Conservation (phyloP, 2,888 invertebrate species). For the Drosophila nigricruria region DNA sequence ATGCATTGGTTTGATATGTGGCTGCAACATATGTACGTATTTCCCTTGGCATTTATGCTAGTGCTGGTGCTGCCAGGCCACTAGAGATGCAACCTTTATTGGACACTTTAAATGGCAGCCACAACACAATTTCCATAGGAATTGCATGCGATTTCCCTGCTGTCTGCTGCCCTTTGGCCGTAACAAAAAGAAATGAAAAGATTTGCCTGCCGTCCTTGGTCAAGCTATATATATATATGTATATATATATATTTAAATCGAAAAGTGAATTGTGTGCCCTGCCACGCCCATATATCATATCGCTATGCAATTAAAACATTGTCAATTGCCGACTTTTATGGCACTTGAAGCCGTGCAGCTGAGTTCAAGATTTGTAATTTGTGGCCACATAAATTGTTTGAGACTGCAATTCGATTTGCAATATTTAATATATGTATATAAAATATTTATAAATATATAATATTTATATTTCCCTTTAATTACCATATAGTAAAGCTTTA, state of each 20-base stretch:
- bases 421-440: constrained; percentile 48
- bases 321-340: constrained; percentile 61
- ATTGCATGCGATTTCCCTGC: constrained; percentile 12
- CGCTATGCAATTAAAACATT: constrained; percentile 70
- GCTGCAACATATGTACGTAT: constrained; percentile 28
- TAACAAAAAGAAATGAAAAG: constrained; percentile 8
- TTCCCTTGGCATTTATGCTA: constrained; percentile 39
- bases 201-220: constrained; percentile 20
- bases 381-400: constrained; percentile 22
- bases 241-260: constrained; percentile 8
- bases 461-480: constrained; percentile 6
- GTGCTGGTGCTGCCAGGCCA: constrained; percentile 8
- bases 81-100: constrained; percentile 57
- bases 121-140: constrained; percentile 45
- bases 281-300: constrained; percentile 53
- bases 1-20: constrained; percentile 32
- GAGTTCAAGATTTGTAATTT: constrained; percentile 5
- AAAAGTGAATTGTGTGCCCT: constrained; percentile 12
- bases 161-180: constrained; percentile 4
- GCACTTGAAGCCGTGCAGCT: constrained; percentile 4
- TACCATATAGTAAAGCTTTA: background rate
- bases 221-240: constrained; percentile 1
- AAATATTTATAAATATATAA: constrained; percentile 29
- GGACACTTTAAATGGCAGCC: constrained; percentile 63
- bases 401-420: constrained; percentile 34